These are phyloP conservation scores for Buceros bicornis DNA, from an alignment of 2,797 vertebrate genomes.

Conservation along the genomic window DNA sequence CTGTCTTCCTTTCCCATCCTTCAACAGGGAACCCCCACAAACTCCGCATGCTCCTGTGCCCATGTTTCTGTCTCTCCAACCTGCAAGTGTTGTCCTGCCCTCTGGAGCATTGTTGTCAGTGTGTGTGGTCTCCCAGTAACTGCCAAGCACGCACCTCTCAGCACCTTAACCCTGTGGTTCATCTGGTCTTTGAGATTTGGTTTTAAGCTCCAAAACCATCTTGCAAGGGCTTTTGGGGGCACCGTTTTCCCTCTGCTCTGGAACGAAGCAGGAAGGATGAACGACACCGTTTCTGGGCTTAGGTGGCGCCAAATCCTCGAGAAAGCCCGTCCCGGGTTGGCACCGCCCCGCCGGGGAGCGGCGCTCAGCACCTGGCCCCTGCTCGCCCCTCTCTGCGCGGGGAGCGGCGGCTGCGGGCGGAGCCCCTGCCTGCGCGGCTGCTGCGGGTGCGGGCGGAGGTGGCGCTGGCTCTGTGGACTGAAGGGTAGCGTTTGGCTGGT, in stretches of 20 bases:
- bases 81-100: neutral
- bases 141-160: neutral
- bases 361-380: accelerated
- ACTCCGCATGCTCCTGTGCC: neutral
- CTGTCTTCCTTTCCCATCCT: neutral
- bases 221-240: neutral
- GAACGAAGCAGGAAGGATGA: neutral
- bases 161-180: neutral
- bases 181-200: neutral
- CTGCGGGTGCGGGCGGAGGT: neutral
- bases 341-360: accelerated
- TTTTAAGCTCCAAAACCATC: neutral
- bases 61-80: neutral
- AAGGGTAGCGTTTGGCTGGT: accelerated
- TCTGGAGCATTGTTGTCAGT: neutral
- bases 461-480: neutral
- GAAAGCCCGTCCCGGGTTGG: neutral
- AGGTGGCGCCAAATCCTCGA: slow-evolving; percentile 9
- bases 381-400: neutral
- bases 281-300: neutral
- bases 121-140: neutral
- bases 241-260: neutral
- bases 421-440: accelerated
- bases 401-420: neutral
- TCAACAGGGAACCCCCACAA: neutral